Evolutionary conservation across 1,140 invertebrate species (phyloP).

Genomic region (Formica selysi): DNA sequence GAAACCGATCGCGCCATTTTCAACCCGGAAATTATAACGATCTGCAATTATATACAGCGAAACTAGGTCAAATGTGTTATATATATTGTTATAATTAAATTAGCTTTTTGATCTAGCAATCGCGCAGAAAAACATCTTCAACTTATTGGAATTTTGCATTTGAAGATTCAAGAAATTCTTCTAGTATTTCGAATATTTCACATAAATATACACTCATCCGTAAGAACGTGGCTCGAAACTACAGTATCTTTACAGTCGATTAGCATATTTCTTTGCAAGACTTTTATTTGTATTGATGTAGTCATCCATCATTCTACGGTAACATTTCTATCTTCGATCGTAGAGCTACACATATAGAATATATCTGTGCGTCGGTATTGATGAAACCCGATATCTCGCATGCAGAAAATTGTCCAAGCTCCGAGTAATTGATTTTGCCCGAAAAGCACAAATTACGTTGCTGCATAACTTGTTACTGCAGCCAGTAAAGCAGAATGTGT

Average conservation of each 20-base stretch:
- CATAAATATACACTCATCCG: not conserved
- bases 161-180: not conserved
- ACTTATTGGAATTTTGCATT: not conserved
- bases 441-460: not conserved
- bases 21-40: slow-evolving; percentile 17
- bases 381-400: slow-evolving; percentile 31
- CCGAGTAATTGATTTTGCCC: slow-evolving; percentile 42
- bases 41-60: not conserved
- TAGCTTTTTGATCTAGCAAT: not conserved
- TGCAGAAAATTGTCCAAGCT: slow-evolving; percentile 34
- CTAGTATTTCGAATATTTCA: not conserved
- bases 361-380: slow-evolving; percentile 35
- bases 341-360: not conserved
- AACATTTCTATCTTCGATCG: slow-evolving; percentile 22
- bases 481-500: slow-evolving; percentile 46
- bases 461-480: not conserved
- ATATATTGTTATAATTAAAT: slow-evolving; percentile 37
- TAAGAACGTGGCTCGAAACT: not conserved
- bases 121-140: not conserved
- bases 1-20: not conserved
- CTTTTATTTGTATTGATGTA: slow-evolving; percentile 22
- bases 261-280: not conserved
- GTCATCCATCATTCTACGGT: slow-evolving; percentile 28
- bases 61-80: slow-evolving; percentile 44
- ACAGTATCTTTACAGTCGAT: slow-evolving; percentile 2